These are phyloP conservation scores for Drosophila mojavensis DNA, from an alignment of 1,140 invertebrate species.

Conservation along the genomic window DNA sequence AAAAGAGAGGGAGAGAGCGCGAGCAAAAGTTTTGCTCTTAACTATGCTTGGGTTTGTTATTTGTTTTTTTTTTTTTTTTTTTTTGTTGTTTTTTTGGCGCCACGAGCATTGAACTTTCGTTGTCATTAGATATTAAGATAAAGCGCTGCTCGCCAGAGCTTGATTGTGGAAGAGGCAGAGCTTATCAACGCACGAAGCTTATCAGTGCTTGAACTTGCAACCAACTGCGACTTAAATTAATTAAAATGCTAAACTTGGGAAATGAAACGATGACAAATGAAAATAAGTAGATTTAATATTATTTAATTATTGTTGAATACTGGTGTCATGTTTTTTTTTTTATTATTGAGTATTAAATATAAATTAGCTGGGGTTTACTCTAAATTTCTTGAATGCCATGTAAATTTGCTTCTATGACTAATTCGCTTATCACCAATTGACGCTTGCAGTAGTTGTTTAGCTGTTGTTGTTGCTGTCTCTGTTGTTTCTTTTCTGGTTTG, in stretches of 20 bases:
- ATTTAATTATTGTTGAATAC: too few relatives aligned
- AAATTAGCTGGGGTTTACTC: too few relatives aligned
- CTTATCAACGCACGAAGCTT: conserved; percentile 28
- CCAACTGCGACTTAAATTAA: too few relatives aligned
- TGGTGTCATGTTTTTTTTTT: too few relatives aligned
- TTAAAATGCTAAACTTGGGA: too few relatives aligned
- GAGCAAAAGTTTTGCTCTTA: conserved; percentile 21
- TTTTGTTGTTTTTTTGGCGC: conserved; percentile 44
- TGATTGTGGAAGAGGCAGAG: not conserved
- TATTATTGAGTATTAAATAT: too few relatives aligned
- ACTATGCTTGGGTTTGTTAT: not conserved
- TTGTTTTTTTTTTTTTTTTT: conserved; percentile 33
- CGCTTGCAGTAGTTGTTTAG: not conserved
- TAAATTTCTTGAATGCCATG: not conserved
- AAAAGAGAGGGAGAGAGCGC: not conserved
- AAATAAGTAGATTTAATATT: too few relatives aligned
- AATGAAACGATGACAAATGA: too few relatives aligned
- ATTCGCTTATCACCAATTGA: conserved; percentile 19
- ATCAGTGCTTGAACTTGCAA: conserved; percentile 50
- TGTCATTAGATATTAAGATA: conserved; percentile 23
- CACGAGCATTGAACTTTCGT: conserved; percentile 67
- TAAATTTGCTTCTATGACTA: conserved; percentile 1
- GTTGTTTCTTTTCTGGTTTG: conserved; percentile 22
- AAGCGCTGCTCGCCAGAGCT: conserved; percentile 15
- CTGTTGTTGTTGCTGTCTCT: not conserved